Evolutionary conservation across 2,113 vertebrate genomes (phyloP).

Genomic region (Todiramphus saurophagus): DNA sequence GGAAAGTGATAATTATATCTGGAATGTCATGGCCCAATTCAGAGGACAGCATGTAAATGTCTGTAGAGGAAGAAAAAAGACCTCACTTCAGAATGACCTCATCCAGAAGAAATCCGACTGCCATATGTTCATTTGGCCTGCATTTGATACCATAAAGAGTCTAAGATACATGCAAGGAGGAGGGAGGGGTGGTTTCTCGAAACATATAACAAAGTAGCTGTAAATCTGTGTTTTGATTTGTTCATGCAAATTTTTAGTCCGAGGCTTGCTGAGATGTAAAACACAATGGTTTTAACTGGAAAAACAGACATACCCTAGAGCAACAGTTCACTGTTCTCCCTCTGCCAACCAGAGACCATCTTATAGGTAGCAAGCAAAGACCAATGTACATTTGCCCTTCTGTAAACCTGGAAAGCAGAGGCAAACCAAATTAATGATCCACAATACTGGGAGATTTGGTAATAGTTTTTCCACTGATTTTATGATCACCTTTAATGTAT

Average conservation of each 20-base stretch:
- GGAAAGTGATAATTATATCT: conserved; percentile 66
- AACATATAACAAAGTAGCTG: background rate
- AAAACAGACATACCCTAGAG: background rate
- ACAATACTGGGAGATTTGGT: background rate
- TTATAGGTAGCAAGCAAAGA: background rate
- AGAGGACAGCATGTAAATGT: conserved; percentile 57
- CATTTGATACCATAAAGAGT: conserved; percentile 16
- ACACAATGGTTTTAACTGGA: background rate
- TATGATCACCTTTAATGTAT: background rate
- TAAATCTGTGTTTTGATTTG: background rate
- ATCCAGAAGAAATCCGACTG: conserved; percentile 66
- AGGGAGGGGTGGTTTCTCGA: background rate
- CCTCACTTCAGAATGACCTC: conserved; percentile 66
- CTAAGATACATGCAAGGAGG: background rate
- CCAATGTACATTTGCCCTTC: background rate
- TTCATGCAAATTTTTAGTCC: background rate
- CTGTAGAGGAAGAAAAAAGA: conserved; percentile 25
- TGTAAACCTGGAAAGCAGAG: background rate
- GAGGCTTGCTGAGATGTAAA: background rate
- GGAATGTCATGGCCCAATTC: conserved; percentile 57
- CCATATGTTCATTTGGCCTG: conserved; percentile 63
- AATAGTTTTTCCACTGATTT: background rate
- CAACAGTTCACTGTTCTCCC: background rate
- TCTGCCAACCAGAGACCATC: background rate
- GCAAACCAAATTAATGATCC: background rate